phyloP scores from a whole-genome alignment of 1,140 invertebrate species.

The Bombus soroeensis region DNA sequence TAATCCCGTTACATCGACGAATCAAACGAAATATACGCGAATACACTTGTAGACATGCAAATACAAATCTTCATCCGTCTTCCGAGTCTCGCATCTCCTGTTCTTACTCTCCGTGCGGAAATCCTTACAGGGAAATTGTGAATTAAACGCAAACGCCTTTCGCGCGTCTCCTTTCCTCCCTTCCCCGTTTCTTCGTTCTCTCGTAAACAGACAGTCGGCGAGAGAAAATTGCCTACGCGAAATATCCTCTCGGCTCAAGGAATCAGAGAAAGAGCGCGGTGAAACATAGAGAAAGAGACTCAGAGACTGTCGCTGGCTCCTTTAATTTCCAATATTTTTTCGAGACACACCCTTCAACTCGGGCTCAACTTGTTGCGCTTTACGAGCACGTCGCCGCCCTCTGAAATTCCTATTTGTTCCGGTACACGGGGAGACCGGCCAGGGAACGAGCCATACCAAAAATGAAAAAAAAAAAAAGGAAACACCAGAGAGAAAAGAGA shows the following conservation, averaged over 20 bases:
- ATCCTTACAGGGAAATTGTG: constrained; percentile 12
- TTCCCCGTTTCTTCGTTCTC: not conserved
- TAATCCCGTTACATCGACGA: no score
- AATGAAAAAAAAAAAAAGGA: not conserved
- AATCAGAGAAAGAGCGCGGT: not conserved
- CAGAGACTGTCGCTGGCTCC: constrained; percentile 24
- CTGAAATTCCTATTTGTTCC: constrained; percentile 71
- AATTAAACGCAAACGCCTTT: constrained; percentile 22
- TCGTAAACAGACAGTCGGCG: not conserved
- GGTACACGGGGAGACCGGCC: constrained; percentile 34
- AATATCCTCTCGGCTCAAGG: constrained; percentile 22
- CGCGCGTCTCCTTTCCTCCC: no score
- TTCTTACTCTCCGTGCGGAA: not conserved
- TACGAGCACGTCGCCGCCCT: constrained; percentile 65
- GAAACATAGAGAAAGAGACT: not conserved
- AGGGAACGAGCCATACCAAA: constrained; percentile 21
- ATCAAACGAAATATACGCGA: not conserved
- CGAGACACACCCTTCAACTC: constrained; percentile 56
- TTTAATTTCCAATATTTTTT: constrained; percentile 68
- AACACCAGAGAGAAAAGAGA: not conserved
- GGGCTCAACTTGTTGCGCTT: constrained; percentile 70
- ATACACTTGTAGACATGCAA: no score
- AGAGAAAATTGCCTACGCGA: constrained; percentile 24
- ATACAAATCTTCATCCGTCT: not conserved
- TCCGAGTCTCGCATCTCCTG: not conserved